A percentile compares a stretch with the other conserved stretches of the same genome.
These are phyloP conservation scores for Solenodon paradoxus DNA, from an alignment of 2,113 vertebrate species.

Conservation along the genomic window DNA sequence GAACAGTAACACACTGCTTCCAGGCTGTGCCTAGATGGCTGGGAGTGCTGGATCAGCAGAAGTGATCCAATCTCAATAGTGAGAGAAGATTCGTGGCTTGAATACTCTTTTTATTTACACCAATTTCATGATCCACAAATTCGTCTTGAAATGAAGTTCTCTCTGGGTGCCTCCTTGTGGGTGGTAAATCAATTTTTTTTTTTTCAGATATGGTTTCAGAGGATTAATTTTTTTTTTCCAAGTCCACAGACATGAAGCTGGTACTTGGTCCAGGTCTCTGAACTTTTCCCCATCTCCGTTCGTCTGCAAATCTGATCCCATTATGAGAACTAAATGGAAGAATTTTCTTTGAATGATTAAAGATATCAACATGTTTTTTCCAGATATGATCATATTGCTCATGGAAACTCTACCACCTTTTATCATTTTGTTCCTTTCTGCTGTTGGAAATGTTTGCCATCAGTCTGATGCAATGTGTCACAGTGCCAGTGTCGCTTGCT, in stretches of 20 bases:
- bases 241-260: neutral
- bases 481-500: neutral
- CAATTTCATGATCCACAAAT: neutral
- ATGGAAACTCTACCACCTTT: neutral
- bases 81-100: neutral
- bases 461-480: neutral
- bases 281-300: neutral
- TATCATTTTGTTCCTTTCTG: neutral
- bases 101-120: neutral
- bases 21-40: neutral
- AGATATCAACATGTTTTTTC: constrained; percentile 2
- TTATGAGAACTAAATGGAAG: neutral
- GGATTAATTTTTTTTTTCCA: neutral
- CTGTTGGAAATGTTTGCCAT: neutral
- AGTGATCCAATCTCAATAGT: too few species aligned
- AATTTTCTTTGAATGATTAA: constrained; percentile 8
- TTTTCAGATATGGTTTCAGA: neutral
- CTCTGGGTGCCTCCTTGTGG: neutral
- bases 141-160: neutral
- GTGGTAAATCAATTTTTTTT: neutral
- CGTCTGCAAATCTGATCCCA: neutral
- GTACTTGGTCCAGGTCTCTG: neutral
- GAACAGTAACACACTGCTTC: neutral
- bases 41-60: neutral
- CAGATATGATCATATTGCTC: neutral